Evolutionary conservation across 1,140 invertebrate species (phyloP), one percentile per base, ranked within the genome.

Genomic region (Popillia japonica): DNA sequence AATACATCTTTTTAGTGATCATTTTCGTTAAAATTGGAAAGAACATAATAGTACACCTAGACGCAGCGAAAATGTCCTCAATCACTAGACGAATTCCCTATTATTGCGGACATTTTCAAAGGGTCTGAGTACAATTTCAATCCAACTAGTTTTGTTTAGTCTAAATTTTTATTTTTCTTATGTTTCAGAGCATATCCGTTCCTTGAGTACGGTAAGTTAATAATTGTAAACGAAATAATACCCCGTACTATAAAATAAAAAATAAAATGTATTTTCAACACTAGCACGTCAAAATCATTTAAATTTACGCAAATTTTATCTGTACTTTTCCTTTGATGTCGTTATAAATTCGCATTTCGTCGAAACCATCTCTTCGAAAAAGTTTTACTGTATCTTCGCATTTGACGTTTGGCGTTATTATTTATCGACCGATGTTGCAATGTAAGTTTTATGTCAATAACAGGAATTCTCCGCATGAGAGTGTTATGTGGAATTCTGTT

Each of bases 401-500:
- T 34, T 2, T 34, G 27, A 34, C 27, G 27, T 34, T 34, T 34
- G 14, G 48, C 48, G 2, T 34, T 55, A 55, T 55, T 55, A 55
- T 55, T 55, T 20, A 55, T 55, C 48, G 48, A 6, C 48, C 48
- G 14, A 55, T 55, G 11, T 14, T 55, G 48, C 48, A 55, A 55
- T 55, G 48, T 55, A 14, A 55, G 48, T 55, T 55, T 55, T 55
- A 55, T 55, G 48, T 55, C 48, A 55, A 55, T 55, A 55, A 55
- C 48, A 17, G 48, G 48, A 55, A 55, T 55, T 55, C 48, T 55
- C n/a, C 17, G 17, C 17, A 55, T 55, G 14, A 55, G 14, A 55
- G 14, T 55, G 14, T 55, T 17, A 55, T 55, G 14, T 17, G 14
- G 17, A n/a, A 55, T 55, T 55, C 48, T 55, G 48, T 55, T 55